Evolutionary conservation across 2,113 vertebrate genomes (phyloP).

Genomic region (Cyanoramphus novaezelandiae): DNA sequence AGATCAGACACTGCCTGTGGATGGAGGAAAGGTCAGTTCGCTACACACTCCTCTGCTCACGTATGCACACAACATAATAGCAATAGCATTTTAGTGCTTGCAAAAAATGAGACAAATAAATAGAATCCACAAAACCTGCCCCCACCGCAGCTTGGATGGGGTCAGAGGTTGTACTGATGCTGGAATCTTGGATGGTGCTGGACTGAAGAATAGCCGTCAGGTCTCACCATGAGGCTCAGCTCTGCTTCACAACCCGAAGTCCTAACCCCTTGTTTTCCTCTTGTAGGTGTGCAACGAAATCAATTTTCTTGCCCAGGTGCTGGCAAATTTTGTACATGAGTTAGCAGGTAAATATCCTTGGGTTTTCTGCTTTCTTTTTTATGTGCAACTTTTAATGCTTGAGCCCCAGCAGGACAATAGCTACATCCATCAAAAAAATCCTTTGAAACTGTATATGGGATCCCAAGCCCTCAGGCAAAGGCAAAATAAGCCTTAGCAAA

Average conservation of each 20-base stretch:
- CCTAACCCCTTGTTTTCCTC: background rate
- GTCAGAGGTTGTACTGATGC: background rate
- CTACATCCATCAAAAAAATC: background rate
- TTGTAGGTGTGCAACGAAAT: slow-evolving; percentile 89
- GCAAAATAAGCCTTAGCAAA: background rate
- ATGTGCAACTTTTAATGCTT: background rate
- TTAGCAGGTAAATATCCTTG: slow-evolving; percentile 76
- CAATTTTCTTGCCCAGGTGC: slow-evolving; percentile 77
- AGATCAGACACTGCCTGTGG: background rate
- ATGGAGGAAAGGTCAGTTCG: background rate
- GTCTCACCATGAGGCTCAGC: background rate
- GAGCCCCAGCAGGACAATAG: background rate
- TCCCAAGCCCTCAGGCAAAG: slow-evolving; percentile 46
- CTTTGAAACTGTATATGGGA: slow-evolving; percentile 68
- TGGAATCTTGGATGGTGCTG: background rate
- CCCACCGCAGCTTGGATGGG: background rate
- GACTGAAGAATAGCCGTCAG: background rate
- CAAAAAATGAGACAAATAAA: background rate
- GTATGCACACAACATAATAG: background rate
- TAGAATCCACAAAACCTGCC: background rate
- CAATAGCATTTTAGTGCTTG: background rate
- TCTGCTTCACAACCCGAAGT: background rate
- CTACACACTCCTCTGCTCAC: background rate
- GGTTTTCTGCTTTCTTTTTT: background rate
- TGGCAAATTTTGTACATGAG: slow-evolving; percentile 82